Evolutionary conservation across 2,113 vertebrate species (phyloP), one percentile per base, ranked within the genome.

Genomic region (Gymnocephalus cernua): DNA sequence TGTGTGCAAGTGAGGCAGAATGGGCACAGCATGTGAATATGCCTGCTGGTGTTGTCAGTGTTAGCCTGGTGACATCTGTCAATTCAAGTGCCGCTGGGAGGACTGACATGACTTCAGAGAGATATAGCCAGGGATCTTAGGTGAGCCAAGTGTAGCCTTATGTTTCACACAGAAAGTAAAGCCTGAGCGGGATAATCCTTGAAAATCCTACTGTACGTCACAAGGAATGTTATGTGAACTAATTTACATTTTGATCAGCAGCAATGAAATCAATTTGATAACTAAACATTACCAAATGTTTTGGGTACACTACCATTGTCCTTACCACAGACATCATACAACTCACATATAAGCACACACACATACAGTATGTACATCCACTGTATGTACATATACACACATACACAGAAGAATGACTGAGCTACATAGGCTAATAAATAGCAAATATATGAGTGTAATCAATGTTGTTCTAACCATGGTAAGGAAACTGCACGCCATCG

Each of bases 401-500:
- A 85, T 21, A 86, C 48, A 88, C 23, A 84, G 12, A 79, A 47
- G 59, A 84, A 90, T 92, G 63, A 83, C 63, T 86, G 67, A 75
- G 84, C 79, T 88, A 78, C 57, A 85, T 59, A 84, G 72, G 78
- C 76, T 80, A 59, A 86, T 72, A 80, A 75, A 90, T 44, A 88
- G 61, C 47, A 84, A 83, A 85, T 85, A 85, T 88, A 83, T 91
- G 83, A 92, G 91, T 92, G 92, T 93, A 94, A 94, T 94, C 92
- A 92, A 92, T 91, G 87, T 91, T 89, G 91, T 91, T 93, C 94
- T 95, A 94, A 95, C 94, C 94, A 93, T 95, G 95, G 90, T 95
- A 95, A 88, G 95, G 93, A 94, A 95, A 95, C 95, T 95, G 95
- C 93, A 95, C 93, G 88, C 94, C 94, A 93, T 95, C 95, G 68